Base-by-base conservation (phyloP, 2,113 vertebrate species). In the Austrofundulus limnaeus region DNA sequence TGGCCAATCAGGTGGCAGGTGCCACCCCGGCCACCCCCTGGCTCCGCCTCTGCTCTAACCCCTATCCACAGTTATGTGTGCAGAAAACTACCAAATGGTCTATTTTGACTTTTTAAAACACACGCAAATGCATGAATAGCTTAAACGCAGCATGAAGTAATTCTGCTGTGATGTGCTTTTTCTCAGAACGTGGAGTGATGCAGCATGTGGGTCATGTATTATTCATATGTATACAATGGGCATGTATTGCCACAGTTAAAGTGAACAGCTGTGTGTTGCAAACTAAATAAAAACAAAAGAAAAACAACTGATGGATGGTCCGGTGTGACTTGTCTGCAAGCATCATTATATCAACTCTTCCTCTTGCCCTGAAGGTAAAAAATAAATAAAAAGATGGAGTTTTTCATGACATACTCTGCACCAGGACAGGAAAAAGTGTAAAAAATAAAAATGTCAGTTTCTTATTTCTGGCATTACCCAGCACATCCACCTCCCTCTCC, bases 381-480 rank as follows among this genome's bases (percentile, higher is more conserved):
- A n/a, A 48, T 11, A 23, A 5, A 55, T 21, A 13, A 12, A 73
- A 15, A 71, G 68, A 65, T n/a, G 4, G 17, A 52, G 45, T 53
- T 24, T n/a, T n/a, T n/a, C n/a, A n/a, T n/a, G n/a, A n/a, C n/a
- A n/a, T n/a, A n/a, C n/a, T 45, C 56, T 2, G 7, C 47, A 9
- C 39, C 41, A 46, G 52, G 47, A 66, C 21, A 80, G 62, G 68
- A 59, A 80, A 73, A n/a, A 56, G 64, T 20, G 39, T 62, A 58
- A 77, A 60, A 72, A 72, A 58, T 63, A 16, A 42, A 42, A 45
- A 28, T 28, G n/a, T n/a, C n/a, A n/a, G n/a, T n/a, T n/a, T n/a
- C n/a, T n/a, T 81, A 63, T 81, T 94, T 94, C 92, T 90, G 88
- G 88, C 77, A 90, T 75, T 62, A 77, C 93, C 92, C 87, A 75